These are phyloP conservation scores for Papilio demoleus DNA, from an alignment of 2,888 invertebrate species.

Conservation along the genomic window DNA sequence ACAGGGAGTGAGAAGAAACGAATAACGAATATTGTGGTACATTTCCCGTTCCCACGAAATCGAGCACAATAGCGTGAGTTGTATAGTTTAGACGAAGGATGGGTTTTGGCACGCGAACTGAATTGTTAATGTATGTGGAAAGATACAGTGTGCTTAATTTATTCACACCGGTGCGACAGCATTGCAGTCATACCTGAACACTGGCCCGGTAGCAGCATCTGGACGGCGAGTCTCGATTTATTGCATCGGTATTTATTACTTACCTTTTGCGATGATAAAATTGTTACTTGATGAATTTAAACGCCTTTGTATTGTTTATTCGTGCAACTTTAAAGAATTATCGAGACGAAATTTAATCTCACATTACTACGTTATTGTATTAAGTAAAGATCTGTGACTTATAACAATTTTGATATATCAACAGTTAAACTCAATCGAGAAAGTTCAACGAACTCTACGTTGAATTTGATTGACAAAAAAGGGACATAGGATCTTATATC, in stretches of 20 bases:
- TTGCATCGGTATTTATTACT: slow-evolving; percentile 24
- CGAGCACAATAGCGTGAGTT: slow-evolving; percentile 52
- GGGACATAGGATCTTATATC: too few species aligned
- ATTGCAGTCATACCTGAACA: slow-evolving; percentile 35
- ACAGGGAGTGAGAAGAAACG: slow-evolving; percentile 6
- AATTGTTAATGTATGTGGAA: slow-evolving; percentile 42
- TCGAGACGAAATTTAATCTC: not conserved
- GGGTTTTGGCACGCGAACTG: slow-evolving; percentile 48
- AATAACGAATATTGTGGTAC: slow-evolving; percentile 48
- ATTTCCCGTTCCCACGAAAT: slow-evolving; percentile 69
- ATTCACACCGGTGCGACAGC: slow-evolving; percentile 34
- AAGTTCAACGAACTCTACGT: not conserved
- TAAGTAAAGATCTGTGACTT: not conserved
- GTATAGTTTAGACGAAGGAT: slow-evolving; percentile 50
- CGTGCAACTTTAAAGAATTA: not conserved
- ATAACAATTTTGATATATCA: not conserved
- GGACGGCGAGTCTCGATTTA: slow-evolving; percentile 21
- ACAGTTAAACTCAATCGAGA: not conserved
- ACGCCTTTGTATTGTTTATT: not conserved
- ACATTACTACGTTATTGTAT: not conserved
- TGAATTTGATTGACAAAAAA: not conserved
- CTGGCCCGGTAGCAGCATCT: slow-evolving; percentile 33
- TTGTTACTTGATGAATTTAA: slow-evolving; percentile 17
- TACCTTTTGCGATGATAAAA: slow-evolving; percentile 12
- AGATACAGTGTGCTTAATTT: slow-evolving; percentile 33